These are phyloP conservation scores for Hydrolagus affinis DNA, from an alignment of 2,113 vertebrate genomes.

Conservation along the genomic window DNA sequence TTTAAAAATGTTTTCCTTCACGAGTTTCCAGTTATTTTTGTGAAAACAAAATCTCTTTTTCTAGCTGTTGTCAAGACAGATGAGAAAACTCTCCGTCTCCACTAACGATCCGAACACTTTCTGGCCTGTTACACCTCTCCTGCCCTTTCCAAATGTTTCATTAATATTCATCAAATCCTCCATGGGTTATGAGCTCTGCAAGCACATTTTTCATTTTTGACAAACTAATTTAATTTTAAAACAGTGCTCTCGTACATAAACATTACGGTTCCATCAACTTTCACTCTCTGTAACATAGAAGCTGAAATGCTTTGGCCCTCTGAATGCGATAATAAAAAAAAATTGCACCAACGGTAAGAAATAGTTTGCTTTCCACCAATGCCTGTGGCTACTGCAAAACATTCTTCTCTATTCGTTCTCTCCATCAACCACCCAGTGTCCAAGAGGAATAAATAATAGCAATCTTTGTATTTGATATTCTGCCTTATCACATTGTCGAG, in stretches of 20 bases:
- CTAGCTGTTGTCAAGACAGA: no score
- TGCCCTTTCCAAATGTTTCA: slow-evolving; percentile 22
- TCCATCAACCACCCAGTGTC: background rate
- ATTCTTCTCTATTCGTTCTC: background rate
- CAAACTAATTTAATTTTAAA: slow-evolving; percentile 10
- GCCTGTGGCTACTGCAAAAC: background rate
- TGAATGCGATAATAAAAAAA: background rate
- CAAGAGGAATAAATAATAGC: no score
- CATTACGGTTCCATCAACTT: background rate
- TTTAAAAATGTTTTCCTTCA: no score
- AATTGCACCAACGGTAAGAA: background rate
- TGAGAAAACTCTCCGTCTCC: no score
- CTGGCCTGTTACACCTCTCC: background rate
- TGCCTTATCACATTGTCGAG: no score
- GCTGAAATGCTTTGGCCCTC: background rate
- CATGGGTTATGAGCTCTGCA: background rate
- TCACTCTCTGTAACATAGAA: background rate
- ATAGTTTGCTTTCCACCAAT: background rate
- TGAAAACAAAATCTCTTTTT: no score
- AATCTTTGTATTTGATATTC: no score
- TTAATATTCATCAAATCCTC: background rate
- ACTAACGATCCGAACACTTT: no score
- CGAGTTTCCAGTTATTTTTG: no score
- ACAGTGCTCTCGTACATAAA: background rate
- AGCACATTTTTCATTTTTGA: background rate